Base-by-base conservation (phyloP, 2,888 invertebrate genomes). In the Melanostoma scalare region DNA sequence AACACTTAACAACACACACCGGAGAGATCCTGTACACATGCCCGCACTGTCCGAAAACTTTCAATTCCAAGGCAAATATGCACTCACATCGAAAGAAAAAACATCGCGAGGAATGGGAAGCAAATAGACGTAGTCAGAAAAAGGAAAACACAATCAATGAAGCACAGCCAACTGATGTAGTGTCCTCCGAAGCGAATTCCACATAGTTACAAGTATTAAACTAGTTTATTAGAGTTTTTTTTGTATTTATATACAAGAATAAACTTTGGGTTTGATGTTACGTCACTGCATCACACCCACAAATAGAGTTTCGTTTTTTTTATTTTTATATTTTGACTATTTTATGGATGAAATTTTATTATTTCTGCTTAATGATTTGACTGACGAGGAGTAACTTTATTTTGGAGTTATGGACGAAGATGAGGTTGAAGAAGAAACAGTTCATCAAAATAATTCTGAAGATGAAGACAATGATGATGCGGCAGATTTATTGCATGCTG, bases 1-100 rank as follows among this genome's bases (percentile, higher is more conserved):
- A 89, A 67, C 89, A 89, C 69, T 87, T 88, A 86, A 87, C 88
- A 35, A 87, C 88, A 0, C 89, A 89, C 75, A 88, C 88, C 4
- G 88, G 88, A 4, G 86, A 88, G 68, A 86, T 86, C 44, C 69
- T 89, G 9, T 89, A 89, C 50, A 86, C 86, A 38, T 89, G 89
- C 55, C 87, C 87, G 6, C 87, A 87, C 76, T 89, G 89, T 74
- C 87, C 88, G n/a, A 86, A 86, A 76, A 88, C 88, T 38, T 88
- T 89, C 55, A 86, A 87, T 69, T 87, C 88, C 1, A 88, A 87
- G 58, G 87, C 89, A 0, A 89, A 88, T 85, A 88, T 87, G 88
- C 88, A 88, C 78, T 86, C 88, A 50, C 88, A 89, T 85, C 86
- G 88, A n/a, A 88, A 89, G 71, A 87, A 87, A 20, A 86, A 82